These are phyloP conservation scores for Drosophila atripex DNA, from an alignment of 2,888 invertebrate species.

Conservation along the genomic window DNA sequence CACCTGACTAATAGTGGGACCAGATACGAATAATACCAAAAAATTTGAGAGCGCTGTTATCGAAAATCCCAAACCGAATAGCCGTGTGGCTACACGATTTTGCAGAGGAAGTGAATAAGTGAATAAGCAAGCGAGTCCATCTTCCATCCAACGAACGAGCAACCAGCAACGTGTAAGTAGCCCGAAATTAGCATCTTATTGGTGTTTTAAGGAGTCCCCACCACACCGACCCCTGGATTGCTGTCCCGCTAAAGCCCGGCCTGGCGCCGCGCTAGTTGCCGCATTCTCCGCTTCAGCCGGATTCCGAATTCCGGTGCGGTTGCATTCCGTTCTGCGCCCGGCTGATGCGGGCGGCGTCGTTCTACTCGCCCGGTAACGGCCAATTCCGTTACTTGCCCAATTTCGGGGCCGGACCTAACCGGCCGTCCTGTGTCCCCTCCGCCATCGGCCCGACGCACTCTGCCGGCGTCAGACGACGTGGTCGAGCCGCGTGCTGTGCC, in stretches of 20 bases:
- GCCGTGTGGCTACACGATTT: neutral
- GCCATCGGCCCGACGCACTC: neutral
- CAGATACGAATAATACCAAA: too few relatives aligned
- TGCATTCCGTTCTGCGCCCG: neutral
- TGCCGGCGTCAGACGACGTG: constrained; percentile 54
- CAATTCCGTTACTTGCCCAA: neutral
- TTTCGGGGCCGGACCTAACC: too few relatives aligned
- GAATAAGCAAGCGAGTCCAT: neutral
- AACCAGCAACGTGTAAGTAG: constrained; percentile 5
- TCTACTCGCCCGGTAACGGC: neutral
- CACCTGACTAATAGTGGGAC: too few relatives aligned
- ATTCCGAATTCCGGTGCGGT: neutral
- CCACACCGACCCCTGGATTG: neutral
- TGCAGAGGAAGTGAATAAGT: constrained; percentile 1
- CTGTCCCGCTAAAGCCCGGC: neutral
- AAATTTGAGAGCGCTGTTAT: too few relatives aligned
- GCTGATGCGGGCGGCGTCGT: neutral
- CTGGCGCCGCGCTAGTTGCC: neutral
- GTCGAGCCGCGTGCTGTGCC: constrained; percentile 46
- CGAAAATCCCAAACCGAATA: too few relatives aligned
- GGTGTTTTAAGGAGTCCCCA: neutral
- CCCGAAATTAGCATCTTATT: neutral
- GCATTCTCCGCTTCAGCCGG: neutral
- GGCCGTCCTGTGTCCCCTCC: neutral
- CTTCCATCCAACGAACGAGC: neutral